Base-by-base conservation (phyloP, 1,140 invertebrate genomes). In the Drosophila setifemur region DNA sequence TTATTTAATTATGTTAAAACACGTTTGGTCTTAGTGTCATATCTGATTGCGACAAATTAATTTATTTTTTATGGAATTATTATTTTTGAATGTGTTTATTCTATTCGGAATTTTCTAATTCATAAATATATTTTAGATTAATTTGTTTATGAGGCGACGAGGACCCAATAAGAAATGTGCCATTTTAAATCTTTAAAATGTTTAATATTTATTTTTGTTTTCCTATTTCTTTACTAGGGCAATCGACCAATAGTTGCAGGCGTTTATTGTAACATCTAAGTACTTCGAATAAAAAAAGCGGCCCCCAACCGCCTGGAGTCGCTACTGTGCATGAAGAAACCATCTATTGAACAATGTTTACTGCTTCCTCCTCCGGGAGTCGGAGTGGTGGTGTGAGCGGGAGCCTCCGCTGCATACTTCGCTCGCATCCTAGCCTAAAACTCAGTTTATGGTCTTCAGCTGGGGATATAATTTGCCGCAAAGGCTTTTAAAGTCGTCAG, bases 401-500 rank as follows among this genome's bases (percentile, higher is more conserved):
- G 28, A 39, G 2, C 14, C 47, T 2, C 40, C 6, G 2, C 43
- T 31, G 0, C 40, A 60, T 11, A 44, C 29, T 8, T 31, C 53
- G 12, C 47, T 49, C 2, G 33, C 68, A 3, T 69, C 35, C 8
- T 21, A 33, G 14, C 79, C 79, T 26, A 83, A 11, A 6, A 43
- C 71, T 2, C 74, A 43, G 40, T 85, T 86, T 23, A 86, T 86
- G 16, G 81, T 43, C 47, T 81, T 87, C 77, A 72, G 91, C 85
- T 55, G 91, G 55, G 66, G 91, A 89, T 92, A 93, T 90, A 31
- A 88, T 87, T 81, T 89, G 50, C 81, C 90, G 68, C 95, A 95
- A 4, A 92, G 91, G 0, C 95, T 95, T 4, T 90, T 91, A 87
- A 96, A 96, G 82, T 96, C 95, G 49, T 96, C 95, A 0, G 94